These are phyloP conservation scores for Atherinomorus stipes DNA, from an alignment of 2,113 vertebrate genomes.

Conservation along the genomic window DNA sequence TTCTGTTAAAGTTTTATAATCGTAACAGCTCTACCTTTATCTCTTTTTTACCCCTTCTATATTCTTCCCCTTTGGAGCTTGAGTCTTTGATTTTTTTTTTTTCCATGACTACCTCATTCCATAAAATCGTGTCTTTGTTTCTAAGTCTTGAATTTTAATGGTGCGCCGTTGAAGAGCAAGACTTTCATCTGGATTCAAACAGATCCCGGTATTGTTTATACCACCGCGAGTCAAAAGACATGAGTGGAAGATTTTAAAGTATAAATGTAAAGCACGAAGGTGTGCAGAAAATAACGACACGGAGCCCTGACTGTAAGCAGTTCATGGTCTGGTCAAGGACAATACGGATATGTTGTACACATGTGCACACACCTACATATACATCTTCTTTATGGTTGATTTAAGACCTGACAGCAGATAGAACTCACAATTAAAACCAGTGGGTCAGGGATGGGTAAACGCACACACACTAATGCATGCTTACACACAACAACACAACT, in stretches of 20 bases:
- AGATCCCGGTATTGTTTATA: background rate
- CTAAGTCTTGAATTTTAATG: background rate
- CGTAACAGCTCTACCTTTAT: too few species aligned
- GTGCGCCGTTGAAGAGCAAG: background rate
- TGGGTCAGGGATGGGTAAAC: constrained; percentile 61
- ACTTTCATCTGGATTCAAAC: background rate
- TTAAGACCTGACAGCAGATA: constrained; percentile 43
- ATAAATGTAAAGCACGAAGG: background rate
- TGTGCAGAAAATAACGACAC: background rate
- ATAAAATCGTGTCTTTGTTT: background rate
- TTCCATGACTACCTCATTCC: too few species aligned
- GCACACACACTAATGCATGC: constrained; percentile 19
- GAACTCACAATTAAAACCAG: constrained; percentile 58
- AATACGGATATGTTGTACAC: constrained; percentile 22
- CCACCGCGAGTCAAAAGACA: background rate
- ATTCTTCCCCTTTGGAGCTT: too few species aligned
- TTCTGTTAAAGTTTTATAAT: too few species aligned
- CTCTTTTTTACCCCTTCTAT: too few species aligned
- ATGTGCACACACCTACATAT: constrained; percentile 4
- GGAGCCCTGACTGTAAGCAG: background rate
- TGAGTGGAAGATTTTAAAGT: background rate
- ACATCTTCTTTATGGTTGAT: constrained; percentile 8
- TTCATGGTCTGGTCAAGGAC: constrained; percentile 53
- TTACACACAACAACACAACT: constrained; percentile 41
- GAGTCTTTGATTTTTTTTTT: too few species aligned